These are phyloP conservation scores for Corythornis cristatus DNA, from an alignment of 2,113 vertebrate genomes.

Conservation along the genomic window DNA sequence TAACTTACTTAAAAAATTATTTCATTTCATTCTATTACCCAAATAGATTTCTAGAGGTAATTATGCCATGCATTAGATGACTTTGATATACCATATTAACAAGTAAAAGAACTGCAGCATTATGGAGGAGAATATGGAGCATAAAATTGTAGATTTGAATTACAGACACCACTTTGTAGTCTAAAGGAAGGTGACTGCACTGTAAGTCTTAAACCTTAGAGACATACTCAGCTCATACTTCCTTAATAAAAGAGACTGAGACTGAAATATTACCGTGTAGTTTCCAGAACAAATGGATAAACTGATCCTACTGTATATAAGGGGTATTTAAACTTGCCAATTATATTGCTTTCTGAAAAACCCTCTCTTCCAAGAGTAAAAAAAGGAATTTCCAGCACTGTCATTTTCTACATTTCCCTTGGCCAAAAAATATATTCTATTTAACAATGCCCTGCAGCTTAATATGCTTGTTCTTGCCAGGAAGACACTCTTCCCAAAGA, in stretches of 20 bases:
- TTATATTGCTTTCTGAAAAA: neutral
- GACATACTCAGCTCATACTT: neutral
- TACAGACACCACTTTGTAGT: neutral
- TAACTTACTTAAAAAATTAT: neutral
- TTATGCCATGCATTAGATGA: neutral
- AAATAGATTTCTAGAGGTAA: neutral
- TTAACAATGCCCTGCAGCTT: conserved; percentile 34
- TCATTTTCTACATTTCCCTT: conserved; percentile 17
- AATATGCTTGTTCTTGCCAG: conserved; percentile 51
- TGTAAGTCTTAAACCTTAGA: neutral
- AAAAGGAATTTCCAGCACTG: neutral
- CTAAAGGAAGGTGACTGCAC: neutral
- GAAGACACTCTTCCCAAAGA: conserved; percentile 16
- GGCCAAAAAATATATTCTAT: conserved; percentile 10
- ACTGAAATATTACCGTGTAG: neutral
- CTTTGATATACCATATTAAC: neutral
- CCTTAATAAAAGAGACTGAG: neutral
- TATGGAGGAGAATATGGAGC: neutral
- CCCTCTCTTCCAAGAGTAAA: neutral
- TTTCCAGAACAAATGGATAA: conserved; percentile 14
- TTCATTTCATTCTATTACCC: neutral
- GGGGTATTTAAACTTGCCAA: conserved; percentile 8
- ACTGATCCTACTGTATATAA: neutral
- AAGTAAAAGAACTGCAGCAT: neutral
- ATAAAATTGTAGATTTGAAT: neutral